Conservation (phyloP, 1,140 invertebrate species). For the Lethrus apterus region DNA sequence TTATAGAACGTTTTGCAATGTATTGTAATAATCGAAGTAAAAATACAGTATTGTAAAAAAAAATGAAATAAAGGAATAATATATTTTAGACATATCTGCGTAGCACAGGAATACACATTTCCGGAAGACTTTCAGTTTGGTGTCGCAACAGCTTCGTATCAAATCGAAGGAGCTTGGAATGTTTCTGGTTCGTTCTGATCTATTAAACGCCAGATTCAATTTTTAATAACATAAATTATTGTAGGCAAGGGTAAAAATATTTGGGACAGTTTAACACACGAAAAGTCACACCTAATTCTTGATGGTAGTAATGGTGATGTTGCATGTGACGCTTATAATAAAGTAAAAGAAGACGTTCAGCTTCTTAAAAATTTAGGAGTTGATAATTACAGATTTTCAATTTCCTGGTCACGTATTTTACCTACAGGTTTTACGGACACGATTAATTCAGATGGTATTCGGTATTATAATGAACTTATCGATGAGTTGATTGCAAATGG, state of each 20-base stretch:
- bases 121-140: neutral
- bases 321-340: constrained; percentile 50
- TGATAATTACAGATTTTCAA: constrained; percentile 46
- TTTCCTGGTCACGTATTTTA: constrained; percentile 57
- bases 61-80: no score
- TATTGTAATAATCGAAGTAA: no score
- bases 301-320: constrained; percentile 48
- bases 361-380: constrained; percentile 42
- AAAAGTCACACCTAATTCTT: constrained; percentile 42
- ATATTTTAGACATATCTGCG: neutral
- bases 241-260: constrained; percentile 43
- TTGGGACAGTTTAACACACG: constrained; percentile 51
- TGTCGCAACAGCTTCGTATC: constrained; percentile 1
- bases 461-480: constrained; percentile 51
- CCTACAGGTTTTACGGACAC: constrained; percentile 50
- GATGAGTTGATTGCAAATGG: constrained; percentile 42
- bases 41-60: no score
- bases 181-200: neutral
- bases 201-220: neutral
- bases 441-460: constrained; percentile 46
- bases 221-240: neutral
- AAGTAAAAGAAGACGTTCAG: constrained; percentile 46
- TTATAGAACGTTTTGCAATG: no score
- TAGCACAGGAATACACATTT: neutral
- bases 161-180: constrained; percentile 4